Evolutionary conservation across 2,113 vertebrate species (phyloP), one percentile per base, ranked within the genome.

Genomic region (Recurvirostra avosetta): DNA sequence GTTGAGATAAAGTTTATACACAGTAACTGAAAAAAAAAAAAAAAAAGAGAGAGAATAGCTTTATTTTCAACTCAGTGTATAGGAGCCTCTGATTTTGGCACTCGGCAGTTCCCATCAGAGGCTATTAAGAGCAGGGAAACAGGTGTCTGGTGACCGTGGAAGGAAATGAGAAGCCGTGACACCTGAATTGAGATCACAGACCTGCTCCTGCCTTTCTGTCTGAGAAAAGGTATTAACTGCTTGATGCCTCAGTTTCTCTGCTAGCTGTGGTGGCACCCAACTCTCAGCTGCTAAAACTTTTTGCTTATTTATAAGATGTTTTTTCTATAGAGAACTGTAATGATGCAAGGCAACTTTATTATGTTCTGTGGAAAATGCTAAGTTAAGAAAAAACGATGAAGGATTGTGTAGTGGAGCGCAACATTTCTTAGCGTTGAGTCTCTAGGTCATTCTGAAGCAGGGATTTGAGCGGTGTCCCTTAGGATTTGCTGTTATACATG

Each of bases 401-500:
- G 62, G 91, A 85, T 94, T 95, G 89, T 83, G 95, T 79, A 95
- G 94, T 76, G 80, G 58, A 96, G 91, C 45, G 3, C 96, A 87
- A 87, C 94, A 52, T 75, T 87, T 95, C 41, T 85, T 66, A 82
- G 77, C 10, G 2, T 82, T 41, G 81, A 85, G 45, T 94, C 94
- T 92, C 89, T 92, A 95, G 95, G 97, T 96, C 92, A 91, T 92
- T 94, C 87, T 76, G 92, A 95, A 86, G 91, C 80, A 82, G 74
- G 67, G 94, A 95, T 97, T 95, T 96, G 89, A 95, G 92, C 19
- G 23, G 89, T 75, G 77, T 95, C 94, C 92, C 91, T 82, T 79
- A 95, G 95, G 97, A 97, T 91, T 95, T 96, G 86, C 92, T 96
- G 97, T 94, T 97, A 91, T 92, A 92, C 92, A 88, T 90, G 94